Base-by-base conservation (phyloP, 1,140 invertebrate species). In the Drosophila tsacasi region DNA sequence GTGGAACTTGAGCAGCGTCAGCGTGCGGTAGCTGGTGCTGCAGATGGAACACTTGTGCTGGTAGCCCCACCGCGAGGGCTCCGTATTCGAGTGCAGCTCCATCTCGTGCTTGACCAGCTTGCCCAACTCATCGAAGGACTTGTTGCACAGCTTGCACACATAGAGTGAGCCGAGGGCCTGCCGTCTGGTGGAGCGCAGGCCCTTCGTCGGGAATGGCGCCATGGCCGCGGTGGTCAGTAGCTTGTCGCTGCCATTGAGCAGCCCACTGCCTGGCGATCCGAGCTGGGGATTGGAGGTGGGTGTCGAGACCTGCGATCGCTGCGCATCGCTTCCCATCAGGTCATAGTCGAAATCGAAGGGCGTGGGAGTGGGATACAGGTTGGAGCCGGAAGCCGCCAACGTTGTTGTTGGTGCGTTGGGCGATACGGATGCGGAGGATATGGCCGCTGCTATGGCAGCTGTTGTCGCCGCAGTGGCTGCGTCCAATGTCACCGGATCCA, bases 261-360 rank as follows among this genome's bases (percentile, higher is more conserved):
- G 17, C 6, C 46, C 19, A 27, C 27, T 68, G 17, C 21, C 32
- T 25, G 42, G 12, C 50, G 49, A 49, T 57, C 40, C n/a, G n/a
- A 47, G 21, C 1, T 75, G 12, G 9, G 25, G 40, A 44, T 50
- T 62, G n/a, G 58, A 9, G 39, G 66, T 67, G 39, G 61, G 54
- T 7, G 68, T 50, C 9, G 54, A 57, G 1, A 39, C 35, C 35
- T 57, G 54, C 2, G 39, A 37, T 35, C 30, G 59, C 27, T 71
- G 62, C 23, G 47, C 52, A 25, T 84, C 65, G 13, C 66, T 67
- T 12, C 27, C n/a, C 23, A 89, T 90, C 17, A 89, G 66, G 35
- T 89, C 85, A 32, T 78, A 68, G 8, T 90, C 85, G 57, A 81
- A 84, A 58, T 89, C 84, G 57, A 90, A 90, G 4, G 76, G 83